Conservation (phyloP, 2,797 vertebrate species). For the Lates japonicus region DNA sequence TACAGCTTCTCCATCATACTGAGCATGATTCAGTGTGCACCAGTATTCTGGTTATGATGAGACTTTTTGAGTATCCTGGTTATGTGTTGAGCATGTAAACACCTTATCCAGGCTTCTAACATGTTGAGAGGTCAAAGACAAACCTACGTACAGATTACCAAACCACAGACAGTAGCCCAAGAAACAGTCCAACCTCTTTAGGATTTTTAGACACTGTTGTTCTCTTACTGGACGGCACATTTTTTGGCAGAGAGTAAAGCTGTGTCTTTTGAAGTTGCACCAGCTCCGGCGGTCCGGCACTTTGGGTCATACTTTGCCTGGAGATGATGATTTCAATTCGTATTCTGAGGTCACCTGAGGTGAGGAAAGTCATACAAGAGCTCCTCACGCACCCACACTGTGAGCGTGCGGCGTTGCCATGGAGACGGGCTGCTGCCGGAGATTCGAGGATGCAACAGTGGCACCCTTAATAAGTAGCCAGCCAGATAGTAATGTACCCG, state of each 20-base stretch:
- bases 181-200: not conserved
- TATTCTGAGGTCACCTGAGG: slow-evolving; percentile 60
- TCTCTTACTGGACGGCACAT: slow-evolving; percentile 1
- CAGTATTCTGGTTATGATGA: not conserved
- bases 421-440: slow-evolving; percentile 51
- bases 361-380: slow-evolving; percentile 64
- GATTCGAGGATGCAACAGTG: slow-evolving; percentile 34
- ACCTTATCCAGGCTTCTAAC: not conserved
- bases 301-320: slow-evolving; percentile 29
- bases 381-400: slow-evolving; percentile 59
- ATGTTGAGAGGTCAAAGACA: not conserved
- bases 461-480: slow-evolving; percentile 31
- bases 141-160: not conserved
- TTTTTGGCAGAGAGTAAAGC: slow-evolving; percentile 13
- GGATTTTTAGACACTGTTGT: not conserved
- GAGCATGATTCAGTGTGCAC: not conserved
- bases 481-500: slow-evolving; percentile 35
- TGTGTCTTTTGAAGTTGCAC: slow-evolving; percentile 2
- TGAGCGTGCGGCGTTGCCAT: slow-evolving; percentile 55
- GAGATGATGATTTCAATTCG: slow-evolving; percentile 39
- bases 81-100: not conserved
- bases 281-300: slow-evolving; percentile 22
- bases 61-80: not conserved
- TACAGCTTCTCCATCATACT: not conserved
- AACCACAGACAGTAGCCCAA: not conserved